Evolutionary conservation across 2,888 invertebrate species (phyloP), one percentile per base, ranked within the genome.

Genomic region (Myopa tessellatipennis): DNA sequence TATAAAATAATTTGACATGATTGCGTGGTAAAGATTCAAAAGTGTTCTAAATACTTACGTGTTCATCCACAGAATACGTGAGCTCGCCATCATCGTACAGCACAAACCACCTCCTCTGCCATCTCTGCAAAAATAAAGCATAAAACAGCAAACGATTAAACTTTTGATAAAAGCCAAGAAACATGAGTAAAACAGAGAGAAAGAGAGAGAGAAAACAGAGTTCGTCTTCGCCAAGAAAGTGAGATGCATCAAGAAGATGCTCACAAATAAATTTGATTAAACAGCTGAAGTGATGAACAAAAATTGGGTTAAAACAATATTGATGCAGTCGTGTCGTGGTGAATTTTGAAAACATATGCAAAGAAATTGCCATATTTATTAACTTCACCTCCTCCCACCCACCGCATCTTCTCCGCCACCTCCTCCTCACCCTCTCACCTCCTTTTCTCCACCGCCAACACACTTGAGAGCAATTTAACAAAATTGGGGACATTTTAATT

Each of bases 21-120:
- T 6, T 55, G 55, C 10, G 8, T n/a, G n/a, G 16, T 55, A 14
- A 12, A 55, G 1, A 10, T 45, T 6, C 45, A 45, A 8, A 45
- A 38, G 34, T 8, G 8, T 16, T n/a, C 14, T 36, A 12, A 14
- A n/a, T 86, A 95, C 96, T 96, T 91, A 98, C 98, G 91, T 97
- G 97, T 91, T 98, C 98, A 91, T 99, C 98, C 87, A 99, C 94
- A 68, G 98, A 97, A 90, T 98, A 99, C 74, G 97, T 98, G 81
- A 99, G 92, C 90, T 98, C 98, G 76, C 98, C 98, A 89, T 98
- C 98, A 90, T 98, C 98, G 91, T 97, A 98, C 76, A 99, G 92
- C 76, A 98, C 96, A 91, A 99, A 98, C 96, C 98, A 98, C 88
- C 99, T 92, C 88, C 98, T 92, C 91, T 99, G 99, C 99, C 99